Conservation (phyloP, 2,113 vertebrate genomes). For the Phyllostomus discolor region DNA sequence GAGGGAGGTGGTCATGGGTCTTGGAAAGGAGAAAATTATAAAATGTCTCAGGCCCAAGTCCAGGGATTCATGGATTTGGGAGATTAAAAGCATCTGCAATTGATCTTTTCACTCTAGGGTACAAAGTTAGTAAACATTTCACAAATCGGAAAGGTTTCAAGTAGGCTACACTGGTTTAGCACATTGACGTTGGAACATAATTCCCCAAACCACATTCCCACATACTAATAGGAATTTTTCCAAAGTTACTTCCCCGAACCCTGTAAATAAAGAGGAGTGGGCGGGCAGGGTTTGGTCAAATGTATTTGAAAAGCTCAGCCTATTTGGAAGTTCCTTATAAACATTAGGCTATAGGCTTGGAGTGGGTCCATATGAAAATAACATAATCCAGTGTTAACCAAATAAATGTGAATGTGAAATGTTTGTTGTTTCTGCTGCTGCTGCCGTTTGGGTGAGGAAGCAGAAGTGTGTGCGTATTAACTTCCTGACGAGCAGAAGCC, state of each 20-base stretch:
- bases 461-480: neutral
- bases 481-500: neutral
- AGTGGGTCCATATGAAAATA: neutral
- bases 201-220: neutral
- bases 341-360: neutral
- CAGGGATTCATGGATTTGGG: neutral
- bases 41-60: neutral
- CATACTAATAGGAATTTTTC: neutral
- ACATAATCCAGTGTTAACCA: neutral
- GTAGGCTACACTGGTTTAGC: neutral
- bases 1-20: neutral
- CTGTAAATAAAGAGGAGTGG: neutral
- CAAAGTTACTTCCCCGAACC: neutral
- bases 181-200: neutral
- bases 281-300: neutral
- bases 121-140: neutral
- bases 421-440: neutral
- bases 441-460: neutral
- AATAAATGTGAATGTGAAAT: neutral
- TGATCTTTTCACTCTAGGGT: conserved; percentile 22
- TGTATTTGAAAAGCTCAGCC: neutral
- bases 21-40: conserved; percentile 8
- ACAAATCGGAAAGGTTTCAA: neutral
- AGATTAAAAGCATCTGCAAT: neutral
- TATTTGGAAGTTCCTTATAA: neutral